phyloP scores from a whole-genome alignment of 2,797 vertebrate species.

The Malurus leucopterus region DNA sequence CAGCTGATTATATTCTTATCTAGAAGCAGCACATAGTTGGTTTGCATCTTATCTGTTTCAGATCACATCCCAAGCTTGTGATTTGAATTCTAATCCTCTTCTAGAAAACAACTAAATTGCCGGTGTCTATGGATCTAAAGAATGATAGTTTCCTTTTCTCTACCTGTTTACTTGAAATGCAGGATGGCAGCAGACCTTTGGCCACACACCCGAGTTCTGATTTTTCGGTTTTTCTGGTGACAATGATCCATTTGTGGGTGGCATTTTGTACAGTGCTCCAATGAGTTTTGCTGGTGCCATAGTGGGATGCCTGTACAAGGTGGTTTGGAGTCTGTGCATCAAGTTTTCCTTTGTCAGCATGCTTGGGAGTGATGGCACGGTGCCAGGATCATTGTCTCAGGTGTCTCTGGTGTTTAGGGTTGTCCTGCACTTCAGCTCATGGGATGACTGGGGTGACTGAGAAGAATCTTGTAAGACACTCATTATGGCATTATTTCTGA shows the following conservation, averaged over 20 bases:
- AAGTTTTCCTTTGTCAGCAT: neutral
- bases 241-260: fast-evolving
- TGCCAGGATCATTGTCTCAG: neutral
- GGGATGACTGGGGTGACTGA: neutral
- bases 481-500: neutral
- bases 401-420: neutral
- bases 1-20: neutral
- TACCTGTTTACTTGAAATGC: neutral
- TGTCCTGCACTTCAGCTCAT: neutral
- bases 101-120: neutral
- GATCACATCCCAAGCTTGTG: neutral
- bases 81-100: neutral
- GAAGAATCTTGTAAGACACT: neutral
- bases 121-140: neutral
- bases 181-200: neutral
- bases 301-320: fast-evolving
- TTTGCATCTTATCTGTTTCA: neutral
- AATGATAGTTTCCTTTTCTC: neutral
- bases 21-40: neutral
- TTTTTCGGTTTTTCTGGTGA: neutral
- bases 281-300: neutral
- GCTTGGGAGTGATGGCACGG: neutral
- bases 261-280: neutral
- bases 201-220: neutral
- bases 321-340: neutral